Percentiles rank a stretch among this genome's conserved stretches.
Evolutionary conservation across 2,113 vertebrate species (phyloP).

Genomic region (Cisticola juncidis): DNA sequence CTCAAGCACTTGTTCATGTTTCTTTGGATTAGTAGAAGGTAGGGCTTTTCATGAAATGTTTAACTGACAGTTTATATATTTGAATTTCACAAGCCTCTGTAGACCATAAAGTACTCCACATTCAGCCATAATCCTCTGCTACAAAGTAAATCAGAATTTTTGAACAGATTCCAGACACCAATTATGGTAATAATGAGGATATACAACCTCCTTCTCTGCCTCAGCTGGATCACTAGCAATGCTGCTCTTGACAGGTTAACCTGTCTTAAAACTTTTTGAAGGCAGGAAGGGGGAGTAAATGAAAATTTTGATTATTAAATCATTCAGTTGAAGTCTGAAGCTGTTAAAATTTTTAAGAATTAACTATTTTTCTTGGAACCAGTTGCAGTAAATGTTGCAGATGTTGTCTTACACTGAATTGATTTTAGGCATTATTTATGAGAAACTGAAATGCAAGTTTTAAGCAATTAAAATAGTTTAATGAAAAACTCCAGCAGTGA

Average conservation of each 20-base stretch:
- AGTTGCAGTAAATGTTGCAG: neutral
- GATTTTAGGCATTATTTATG: conserved; percentile 35
- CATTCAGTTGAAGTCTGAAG: conserved; percentile 15
- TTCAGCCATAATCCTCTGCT: conserved; percentile 70
- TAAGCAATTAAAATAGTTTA: conserved; percentile 42
- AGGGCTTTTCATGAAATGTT: conserved; percentile 70
- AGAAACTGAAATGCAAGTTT: conserved; percentile 23
- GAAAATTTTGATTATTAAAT: conserved; percentile 58
- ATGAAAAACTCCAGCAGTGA: neutral
- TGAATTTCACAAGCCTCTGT: conserved; percentile 75
- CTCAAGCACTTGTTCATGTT: conserved; percentile 70
- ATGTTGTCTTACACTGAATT: conserved; percentile 28
- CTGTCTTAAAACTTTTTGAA: neutral
- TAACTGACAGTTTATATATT: conserved; percentile 75
- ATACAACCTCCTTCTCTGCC: conserved; percentile 36
- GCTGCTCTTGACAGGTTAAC: conserved; percentile 40
- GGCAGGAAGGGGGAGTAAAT: neutral
- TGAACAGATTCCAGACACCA: conserved; percentile 71
- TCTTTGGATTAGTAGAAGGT: conserved; percentile 70
- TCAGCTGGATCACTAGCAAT: conserved; percentile 37
- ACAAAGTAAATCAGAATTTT: conserved; percentile 69
- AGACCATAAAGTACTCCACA: conserved; percentile 69
- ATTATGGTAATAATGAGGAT: conserved; percentile 69
- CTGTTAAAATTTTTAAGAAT: conserved; percentile 50
- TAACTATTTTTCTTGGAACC: conserved; percentile 35